Conservation (phyloP, 1,140 invertebrate genomes). For the Brachionus paranguensis region DNA sequence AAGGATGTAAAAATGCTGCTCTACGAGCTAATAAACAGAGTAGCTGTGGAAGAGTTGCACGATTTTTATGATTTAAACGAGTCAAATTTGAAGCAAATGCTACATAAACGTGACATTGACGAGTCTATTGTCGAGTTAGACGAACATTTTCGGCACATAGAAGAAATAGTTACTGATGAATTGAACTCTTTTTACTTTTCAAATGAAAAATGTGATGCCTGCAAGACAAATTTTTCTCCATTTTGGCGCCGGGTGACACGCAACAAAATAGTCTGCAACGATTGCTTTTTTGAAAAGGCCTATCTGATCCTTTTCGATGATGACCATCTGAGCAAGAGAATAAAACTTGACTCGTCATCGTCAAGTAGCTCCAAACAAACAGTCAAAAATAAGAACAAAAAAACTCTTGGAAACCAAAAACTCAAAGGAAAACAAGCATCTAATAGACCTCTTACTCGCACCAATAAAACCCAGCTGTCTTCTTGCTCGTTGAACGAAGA, state of each 20-base stretch:
- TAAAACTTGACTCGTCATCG: not conserved
- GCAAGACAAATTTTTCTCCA: not conserved
- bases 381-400: slow-evolving; percentile 10
- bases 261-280: slow-evolving; percentile 27
- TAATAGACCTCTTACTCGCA: slow-evolving; percentile 12
- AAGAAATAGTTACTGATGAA: not conserved
- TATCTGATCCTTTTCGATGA: slow-evolving; percentile 34
- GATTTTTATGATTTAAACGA: not conserved
- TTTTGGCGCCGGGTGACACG: slow-evolving; percentile 29
- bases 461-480: not conserved
- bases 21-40: not conserved
- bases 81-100: not conserved
- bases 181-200: not conserved
- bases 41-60: not conserved
- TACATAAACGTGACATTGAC: not conserved
- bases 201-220: slow-evolving; percentile 9
- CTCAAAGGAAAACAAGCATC: not conserved
- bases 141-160: not conserved
- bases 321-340: slow-evolving; percentile 25
- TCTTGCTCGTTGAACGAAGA: not conserved
- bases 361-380: not conserved
- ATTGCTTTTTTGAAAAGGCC: slow-evolving; percentile 28
- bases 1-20: not conserved
- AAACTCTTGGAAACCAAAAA: not conserved
- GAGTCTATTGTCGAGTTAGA: not conserved